phyloP scores from a whole-genome alignment of 2,888 invertebrate species.

The Steromphala cineraria region DNA sequence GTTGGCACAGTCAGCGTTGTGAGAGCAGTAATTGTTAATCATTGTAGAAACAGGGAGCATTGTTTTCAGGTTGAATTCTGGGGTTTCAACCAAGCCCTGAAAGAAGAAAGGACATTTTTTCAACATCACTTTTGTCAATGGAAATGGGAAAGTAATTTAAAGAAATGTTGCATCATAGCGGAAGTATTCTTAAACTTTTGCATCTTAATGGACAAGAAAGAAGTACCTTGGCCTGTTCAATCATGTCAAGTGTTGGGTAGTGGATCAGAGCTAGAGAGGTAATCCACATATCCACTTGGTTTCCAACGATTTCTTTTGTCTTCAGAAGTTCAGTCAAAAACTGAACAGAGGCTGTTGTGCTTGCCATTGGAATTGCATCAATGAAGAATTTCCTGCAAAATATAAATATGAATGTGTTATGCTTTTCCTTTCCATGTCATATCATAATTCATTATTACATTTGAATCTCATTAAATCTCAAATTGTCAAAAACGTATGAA shows the following conservation, averaged over 20 bases:
- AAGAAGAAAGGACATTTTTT: neutral
- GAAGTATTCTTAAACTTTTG: no score
- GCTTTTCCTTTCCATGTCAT: no score
- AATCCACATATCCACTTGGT: conserved; percentile 87
- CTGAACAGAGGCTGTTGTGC: conserved; percentile 87
- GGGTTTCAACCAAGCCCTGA: conserved; percentile 71
- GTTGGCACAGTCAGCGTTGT: conserved; percentile 74
- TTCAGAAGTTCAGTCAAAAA: conserved; percentile 89
- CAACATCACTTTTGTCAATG: neutral
- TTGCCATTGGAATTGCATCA: conserved; percentile 91
- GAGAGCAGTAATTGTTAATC: conserved; percentile 81
- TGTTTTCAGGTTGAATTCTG: conserved; percentile 78
- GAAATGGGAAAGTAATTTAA: no score
- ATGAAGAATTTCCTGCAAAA: conserved; percentile 82
- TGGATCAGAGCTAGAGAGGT: conserved; percentile 88
- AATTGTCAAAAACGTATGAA: no score
- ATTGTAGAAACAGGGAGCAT: conserved; percentile 84
- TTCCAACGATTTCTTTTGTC: conserved; percentile 80
- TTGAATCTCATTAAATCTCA: neutral
- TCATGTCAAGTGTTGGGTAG: conserved; percentile 75
- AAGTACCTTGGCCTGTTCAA: conserved; percentile 74
- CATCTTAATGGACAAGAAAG: no score
- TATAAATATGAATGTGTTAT: neutral
- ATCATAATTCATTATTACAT: neutral
- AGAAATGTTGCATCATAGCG: no score